These are phyloP conservation scores for Pelecanus crispus DNA, from an alignment of 2,113 vertebrate species.

Conservation along the genomic window DNA sequence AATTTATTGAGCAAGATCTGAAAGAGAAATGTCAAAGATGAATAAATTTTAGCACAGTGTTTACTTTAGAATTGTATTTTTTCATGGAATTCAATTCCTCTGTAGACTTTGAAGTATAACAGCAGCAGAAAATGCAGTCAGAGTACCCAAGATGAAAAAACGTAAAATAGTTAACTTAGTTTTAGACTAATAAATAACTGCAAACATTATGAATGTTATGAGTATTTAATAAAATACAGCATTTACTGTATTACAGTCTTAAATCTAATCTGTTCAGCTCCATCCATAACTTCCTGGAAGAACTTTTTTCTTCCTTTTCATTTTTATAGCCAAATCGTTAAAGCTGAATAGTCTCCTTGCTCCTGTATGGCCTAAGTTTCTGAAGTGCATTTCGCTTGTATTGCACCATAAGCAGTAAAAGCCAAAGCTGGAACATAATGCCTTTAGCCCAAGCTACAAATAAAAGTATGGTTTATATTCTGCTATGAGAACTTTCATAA, in stretches of 20 bases:
- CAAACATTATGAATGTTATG: not conserved
- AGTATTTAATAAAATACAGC: not conserved
- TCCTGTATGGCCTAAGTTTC: not conserved
- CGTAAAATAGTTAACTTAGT: not conserved
- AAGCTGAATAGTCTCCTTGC: not conserved
- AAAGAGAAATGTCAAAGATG: slow-evolving; percentile 43
- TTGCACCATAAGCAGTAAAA: not conserved
- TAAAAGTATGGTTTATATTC: not conserved
- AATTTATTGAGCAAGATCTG: slow-evolving; percentile 13
- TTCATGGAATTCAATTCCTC: not conserved
- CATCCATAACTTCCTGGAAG: not conserved
- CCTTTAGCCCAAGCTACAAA: not conserved
- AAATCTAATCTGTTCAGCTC: not conserved
- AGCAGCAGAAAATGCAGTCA: slow-evolving; percentile 9
- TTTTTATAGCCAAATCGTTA: not conserved
- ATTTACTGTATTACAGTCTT: not conserved
- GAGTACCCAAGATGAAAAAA: not conserved
- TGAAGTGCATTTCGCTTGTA: not conserved
- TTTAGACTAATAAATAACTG: not conserved
- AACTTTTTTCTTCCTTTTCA: not conserved
- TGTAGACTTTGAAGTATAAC: not conserved
- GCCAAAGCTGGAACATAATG: not conserved
- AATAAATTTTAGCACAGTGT: slow-evolving; percentile 24
- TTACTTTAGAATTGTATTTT: slow-evolving; percentile 41
- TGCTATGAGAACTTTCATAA: not conserved